Evolutionary conservation across 2,797 vertebrate genomes (phyloP), one percentile per base, ranked within the genome.

Genomic region (Manis crassicaudata): DNA sequence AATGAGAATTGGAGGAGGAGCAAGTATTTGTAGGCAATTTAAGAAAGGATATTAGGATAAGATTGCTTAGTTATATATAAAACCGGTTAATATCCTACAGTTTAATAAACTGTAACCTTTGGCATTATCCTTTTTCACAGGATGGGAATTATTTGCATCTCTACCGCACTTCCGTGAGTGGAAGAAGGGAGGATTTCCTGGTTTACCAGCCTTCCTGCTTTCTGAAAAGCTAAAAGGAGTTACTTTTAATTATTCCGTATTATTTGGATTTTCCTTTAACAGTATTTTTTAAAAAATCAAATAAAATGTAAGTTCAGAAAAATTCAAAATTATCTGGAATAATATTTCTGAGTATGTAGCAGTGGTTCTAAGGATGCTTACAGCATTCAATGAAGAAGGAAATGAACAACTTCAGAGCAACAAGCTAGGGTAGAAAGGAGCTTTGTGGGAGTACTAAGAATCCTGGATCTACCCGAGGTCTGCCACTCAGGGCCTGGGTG

Each of bases 141-240:
- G 40, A 32, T 40, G 52, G 72, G 88, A 93, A 81, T 86, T 50
- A 87, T 85, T 90, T 92, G 27, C 18, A 29, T 60, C 60, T 94
- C 76, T 63, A 68, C 29, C 2, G 3, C 3, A 84, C 21, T 76
- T 80, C 7, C 37, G 9, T 65, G 67, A 65, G 14, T 81, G 62
- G n/a, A 37, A 56, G 11, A 72, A 84, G 21, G 32, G 25, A 72
- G 27, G 70, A 50, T 62, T 92, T 52, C 60, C 43, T 94, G n/a
- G 27, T 94, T 76, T 54, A 27, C 27, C 43, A 77, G 46, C 20
- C 40, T 88, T 90, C 50, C 5, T 11, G 6, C 40, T 75, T 76
- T 73, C 25, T 86, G 17, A 86, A 88, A 8, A 50, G 8, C 18
- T 70, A 37, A 72, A 82, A 89, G 52, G 40, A 88, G 37, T 32